Conservation (phyloP, 2,888 invertebrate species). For the Cordilura impudica region DNA sequence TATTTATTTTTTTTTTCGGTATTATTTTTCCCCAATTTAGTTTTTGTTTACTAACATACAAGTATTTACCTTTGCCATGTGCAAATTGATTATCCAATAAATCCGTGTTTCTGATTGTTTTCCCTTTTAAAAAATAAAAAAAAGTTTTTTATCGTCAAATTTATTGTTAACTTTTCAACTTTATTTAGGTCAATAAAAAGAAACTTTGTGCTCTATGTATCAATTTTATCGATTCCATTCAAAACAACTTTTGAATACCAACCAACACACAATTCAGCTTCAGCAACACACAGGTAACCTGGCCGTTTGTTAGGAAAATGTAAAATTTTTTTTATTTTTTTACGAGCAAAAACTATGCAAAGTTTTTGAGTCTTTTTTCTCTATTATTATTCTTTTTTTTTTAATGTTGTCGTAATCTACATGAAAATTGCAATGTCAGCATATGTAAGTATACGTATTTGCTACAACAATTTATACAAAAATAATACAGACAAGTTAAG, state of each 20-base stretch:
- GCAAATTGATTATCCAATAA: constrained; percentile 45
- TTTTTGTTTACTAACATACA: too few species aligned
- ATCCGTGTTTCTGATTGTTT: constrained; percentile 25
- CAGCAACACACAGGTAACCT: background rate
- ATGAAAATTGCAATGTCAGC: constrained; percentile 58
- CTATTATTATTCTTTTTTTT: constrained; percentile 1
- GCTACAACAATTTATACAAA: constrained; percentile 49
- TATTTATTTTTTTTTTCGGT: too few species aligned
- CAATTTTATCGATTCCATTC: constrained; percentile 47
- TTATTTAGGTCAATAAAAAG: constrained; percentile 54
- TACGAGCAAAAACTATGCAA: constrained; percentile 26
- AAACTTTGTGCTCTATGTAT: constrained; percentile 29
- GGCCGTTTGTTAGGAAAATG: constrained; percentile 25
- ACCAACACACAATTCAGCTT: background rate
- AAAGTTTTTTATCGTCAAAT: constrained; percentile 31
- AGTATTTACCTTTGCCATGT: constrained; percentile 33
- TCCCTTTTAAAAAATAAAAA: background rate
- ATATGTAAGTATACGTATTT: constrained; percentile 58
- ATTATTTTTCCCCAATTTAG: too few species aligned
- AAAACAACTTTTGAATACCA: constrained; percentile 6
- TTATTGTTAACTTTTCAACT: constrained; percentile 49
- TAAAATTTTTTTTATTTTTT: constrained; percentile 41
- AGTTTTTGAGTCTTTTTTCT: constrained; percentile 3
- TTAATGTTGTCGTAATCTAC: background rate
- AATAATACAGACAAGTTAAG: constrained; percentile 46